phyloP scores from a whole-genome alignment of 2,113 vertebrate species.

The Ptychochromis oligacanthus region DNA sequence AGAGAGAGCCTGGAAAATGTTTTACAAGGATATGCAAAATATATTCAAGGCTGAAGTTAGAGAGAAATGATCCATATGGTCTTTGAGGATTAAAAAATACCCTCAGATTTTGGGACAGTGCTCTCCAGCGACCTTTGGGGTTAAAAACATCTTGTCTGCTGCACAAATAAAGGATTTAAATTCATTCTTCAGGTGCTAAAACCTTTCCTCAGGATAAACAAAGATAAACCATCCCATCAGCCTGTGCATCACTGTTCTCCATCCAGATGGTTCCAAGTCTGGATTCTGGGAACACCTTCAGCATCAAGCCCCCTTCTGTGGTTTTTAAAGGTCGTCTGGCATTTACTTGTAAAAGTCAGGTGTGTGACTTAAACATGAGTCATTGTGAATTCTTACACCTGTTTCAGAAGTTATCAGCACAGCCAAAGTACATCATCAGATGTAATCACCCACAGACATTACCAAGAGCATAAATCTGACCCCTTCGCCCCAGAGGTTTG shows the following conservation, averaged over 20 bases:
- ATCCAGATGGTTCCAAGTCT: neutral
- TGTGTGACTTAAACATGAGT: neutral
- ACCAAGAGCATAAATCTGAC: neutral
- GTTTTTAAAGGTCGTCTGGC: neutral
- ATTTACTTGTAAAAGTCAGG: neutral
- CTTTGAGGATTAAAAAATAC: too few species aligned
- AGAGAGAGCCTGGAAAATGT: too few species aligned
- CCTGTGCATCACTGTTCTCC: neutral
- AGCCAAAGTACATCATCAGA: neutral
- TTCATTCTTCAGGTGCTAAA: neutral
- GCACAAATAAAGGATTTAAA: neutral
- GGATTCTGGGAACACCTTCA: neutral
- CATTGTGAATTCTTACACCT: neutral
- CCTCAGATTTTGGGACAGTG: neutral
- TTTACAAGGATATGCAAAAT: too few species aligned
- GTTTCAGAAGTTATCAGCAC: too few species aligned
- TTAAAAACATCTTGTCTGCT: neutral
- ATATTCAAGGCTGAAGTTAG: too few species aligned
- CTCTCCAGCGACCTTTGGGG: neutral
- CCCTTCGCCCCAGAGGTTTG: too few species aligned
- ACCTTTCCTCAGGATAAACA: neutral
- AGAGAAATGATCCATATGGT: neutral
- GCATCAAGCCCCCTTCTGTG: neutral
- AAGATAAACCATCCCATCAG: neutral
- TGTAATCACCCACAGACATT: neutral